phyloP scores from a whole-genome alignment of 2,113 vertebrate species.

The Sceloporus undulatus region DNA sequence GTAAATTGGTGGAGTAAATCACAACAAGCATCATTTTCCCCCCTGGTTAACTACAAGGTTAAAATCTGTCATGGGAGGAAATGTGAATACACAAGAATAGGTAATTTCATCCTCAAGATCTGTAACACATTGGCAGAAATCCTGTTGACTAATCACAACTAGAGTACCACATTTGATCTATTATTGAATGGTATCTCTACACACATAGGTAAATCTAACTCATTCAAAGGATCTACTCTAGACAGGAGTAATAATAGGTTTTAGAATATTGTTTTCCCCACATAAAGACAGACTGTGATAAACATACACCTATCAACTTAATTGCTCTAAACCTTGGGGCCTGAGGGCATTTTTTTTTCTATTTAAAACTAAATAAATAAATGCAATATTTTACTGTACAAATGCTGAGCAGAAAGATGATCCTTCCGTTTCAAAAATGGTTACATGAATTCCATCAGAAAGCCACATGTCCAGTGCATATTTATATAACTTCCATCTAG shows the following conservation, averaged over 20 bases:
- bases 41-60: too few relatives aligned
- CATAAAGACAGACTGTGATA: too few relatives aligned
- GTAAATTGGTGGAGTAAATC: not conserved
- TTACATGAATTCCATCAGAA: not conserved
- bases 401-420: not conserved
- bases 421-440: not conserved
- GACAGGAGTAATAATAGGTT: too few relatives aligned
- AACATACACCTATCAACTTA: too few relatives aligned
- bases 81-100: not conserved
- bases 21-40: not conserved
- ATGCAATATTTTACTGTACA: not conserved
- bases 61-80: not conserved
- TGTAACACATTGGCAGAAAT: too few relatives aligned
- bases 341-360: not conserved
- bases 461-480: conserved; percentile 17
- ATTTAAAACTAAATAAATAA: not conserved
- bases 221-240: too few relatives aligned
- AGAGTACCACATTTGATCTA: too few relatives aligned
- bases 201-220: too few relatives aligned
- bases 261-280: too few relatives aligned
- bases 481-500: conserved; percentile 19
- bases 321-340: not conserved
- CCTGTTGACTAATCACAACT: too few relatives aligned
- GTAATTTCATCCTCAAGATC: not conserved
- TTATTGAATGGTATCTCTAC: too few relatives aligned